Evolutionary conservation across 1,140 invertebrate genomes (phyloP).

Genomic region (Bemisia tabaci): DNA sequence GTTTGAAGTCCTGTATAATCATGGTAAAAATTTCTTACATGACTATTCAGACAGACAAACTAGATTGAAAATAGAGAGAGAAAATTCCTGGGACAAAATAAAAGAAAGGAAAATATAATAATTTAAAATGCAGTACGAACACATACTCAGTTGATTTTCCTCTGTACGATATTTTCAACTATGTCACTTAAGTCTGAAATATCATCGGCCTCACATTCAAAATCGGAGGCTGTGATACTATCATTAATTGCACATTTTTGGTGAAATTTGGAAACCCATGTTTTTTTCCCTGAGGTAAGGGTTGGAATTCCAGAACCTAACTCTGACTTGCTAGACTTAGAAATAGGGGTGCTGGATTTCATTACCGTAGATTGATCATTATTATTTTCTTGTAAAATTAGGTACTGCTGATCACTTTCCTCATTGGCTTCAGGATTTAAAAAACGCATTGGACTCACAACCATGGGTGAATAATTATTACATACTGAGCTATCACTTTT

Average conservation of each 20-base stretch:
- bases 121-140: too few species aligned
- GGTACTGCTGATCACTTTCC: too few species aligned
- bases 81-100: too few species aligned
- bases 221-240: slow-evolving; percentile 17
- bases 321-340: not conserved
- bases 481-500: too few species aligned
- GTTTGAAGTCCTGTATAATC: too few species aligned
- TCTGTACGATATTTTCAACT: slow-evolving; percentile 15
- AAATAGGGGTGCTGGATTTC: not conserved
- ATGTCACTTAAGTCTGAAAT: slow-evolving; percentile 17
- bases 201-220: slow-evolving; percentile 16
- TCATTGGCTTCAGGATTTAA: too few species aligned
- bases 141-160: not conserved
- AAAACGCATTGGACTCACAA: too few species aligned
- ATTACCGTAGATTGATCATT: not conserved
- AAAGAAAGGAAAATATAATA: too few species aligned
- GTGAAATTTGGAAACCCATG: slow-evolving; percentile 1
- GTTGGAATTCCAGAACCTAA: not conserved
- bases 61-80: too few species aligned
- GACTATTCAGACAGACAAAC: too few species aligned
- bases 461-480: too few species aligned
- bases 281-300: not conserved
- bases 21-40: too few species aligned
- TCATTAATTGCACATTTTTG: slow-evolving; percentile 6
- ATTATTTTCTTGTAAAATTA: not conserved